Evolutionary conservation across 1,140 invertebrate species (phyloP).

Genomic region (Drosophila novamexicana): DNA sequence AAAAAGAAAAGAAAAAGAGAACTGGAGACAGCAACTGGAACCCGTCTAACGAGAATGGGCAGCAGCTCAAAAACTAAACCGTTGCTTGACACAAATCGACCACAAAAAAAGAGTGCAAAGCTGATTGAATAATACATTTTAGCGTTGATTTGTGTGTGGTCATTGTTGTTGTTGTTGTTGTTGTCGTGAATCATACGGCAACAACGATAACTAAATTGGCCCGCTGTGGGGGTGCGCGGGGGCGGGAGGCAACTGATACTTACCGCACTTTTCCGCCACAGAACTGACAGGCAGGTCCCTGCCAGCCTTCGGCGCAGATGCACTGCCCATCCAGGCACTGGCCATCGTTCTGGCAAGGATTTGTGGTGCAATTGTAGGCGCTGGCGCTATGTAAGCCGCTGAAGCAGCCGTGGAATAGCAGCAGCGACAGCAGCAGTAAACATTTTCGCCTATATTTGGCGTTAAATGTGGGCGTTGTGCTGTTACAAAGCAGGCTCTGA

Average conservation of each 20-base stretch:
- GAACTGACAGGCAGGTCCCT: slow-evolving; percentile 93
- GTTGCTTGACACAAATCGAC: slow-evolving; percentile 80
- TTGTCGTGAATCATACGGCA: slow-evolving; percentile 35
- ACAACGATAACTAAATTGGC: slow-evolving; percentile 46
- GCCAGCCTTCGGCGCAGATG: slow-evolving; percentile 95
- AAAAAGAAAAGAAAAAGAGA: slow-evolving; percentile 23
- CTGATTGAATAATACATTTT: slow-evolving; percentile 61
- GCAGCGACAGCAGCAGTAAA: slow-evolving; percentile 65
- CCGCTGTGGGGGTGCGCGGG: neutral
- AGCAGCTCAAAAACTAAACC: slow-evolving; percentile 68
- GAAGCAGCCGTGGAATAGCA: slow-evolving; percentile 77
- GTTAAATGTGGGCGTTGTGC: slow-evolving; percentile 78
- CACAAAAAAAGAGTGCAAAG: slow-evolving; percentile 45
- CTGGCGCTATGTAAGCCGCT: slow-evolving; percentile 68
- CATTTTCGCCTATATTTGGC: slow-evolving; percentile 84
- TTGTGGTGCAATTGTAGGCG: slow-evolving; percentile 83
- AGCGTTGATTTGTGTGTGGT: slow-evolving; percentile 30
- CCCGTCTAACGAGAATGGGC: slow-evolving; percentile 71
- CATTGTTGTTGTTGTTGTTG: slow-evolving; percentile 10
- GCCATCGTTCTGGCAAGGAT: slow-evolving; percentile 88
- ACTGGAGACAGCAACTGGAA: slow-evolving; percentile 38
- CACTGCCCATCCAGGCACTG: slow-evolving; percentile 91
- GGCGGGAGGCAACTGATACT: slow-evolving; percentile 72
- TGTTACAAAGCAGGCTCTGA: slow-evolving; percentile 42
- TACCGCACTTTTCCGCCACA: slow-evolving; percentile 96